Evolutionary conservation across 1,140 invertebrate species (phyloP).

Genomic region (Cyphomyrmex costatus): DNA sequence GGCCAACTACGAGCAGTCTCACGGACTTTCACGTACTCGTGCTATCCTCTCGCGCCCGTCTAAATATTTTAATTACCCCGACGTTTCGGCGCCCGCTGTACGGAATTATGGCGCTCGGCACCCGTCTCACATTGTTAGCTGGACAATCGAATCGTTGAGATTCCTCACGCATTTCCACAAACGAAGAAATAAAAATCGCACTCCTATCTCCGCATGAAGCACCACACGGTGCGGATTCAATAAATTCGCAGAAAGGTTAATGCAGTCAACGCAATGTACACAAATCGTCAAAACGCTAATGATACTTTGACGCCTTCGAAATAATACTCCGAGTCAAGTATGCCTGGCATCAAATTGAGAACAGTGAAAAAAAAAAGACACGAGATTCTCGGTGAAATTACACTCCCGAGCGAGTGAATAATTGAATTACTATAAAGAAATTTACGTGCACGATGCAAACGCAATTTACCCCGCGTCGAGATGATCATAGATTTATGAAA

Average conservation of each 20-base stretch:
- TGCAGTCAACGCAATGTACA: background rate
- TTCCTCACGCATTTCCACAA: slow-evolving; percentile 19
- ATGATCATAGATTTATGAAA: slow-evolving; percentile 65
- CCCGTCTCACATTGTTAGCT: slow-evolving; percentile 33
- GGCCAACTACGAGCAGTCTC: background rate
- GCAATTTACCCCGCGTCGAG: slow-evolving; percentile 53
- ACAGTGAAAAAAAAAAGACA: background rate
- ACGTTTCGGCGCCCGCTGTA: slow-evolving; percentile 38
- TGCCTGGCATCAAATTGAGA: background rate
- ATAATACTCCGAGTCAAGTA: background rate
- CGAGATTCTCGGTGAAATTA: slow-evolving; percentile 17
- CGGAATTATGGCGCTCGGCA: slow-evolving; percentile 52
- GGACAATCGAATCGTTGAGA: slow-evolving; percentile 70
- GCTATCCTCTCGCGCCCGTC: slow-evolving; percentile 5
- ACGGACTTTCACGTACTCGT: background rate
- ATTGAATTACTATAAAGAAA: slow-evolving; percentile 15
- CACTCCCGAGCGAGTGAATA: slow-evolving; percentile 30
- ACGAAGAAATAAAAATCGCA: background rate
- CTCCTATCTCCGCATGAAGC: too few species aligned
- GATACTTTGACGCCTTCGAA: background rate
- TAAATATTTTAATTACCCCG: slow-evolving; percentile 78
- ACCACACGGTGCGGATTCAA: too few species aligned
- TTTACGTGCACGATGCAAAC: background rate
- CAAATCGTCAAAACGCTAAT: background rate
- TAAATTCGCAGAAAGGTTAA: background rate